A percentile compares a stretch with the other conserved stretches of the same genome.
phyloP scores from a whole-genome alignment of 2,888 invertebrate species.

The Drosophila neonasuta region DNA sequence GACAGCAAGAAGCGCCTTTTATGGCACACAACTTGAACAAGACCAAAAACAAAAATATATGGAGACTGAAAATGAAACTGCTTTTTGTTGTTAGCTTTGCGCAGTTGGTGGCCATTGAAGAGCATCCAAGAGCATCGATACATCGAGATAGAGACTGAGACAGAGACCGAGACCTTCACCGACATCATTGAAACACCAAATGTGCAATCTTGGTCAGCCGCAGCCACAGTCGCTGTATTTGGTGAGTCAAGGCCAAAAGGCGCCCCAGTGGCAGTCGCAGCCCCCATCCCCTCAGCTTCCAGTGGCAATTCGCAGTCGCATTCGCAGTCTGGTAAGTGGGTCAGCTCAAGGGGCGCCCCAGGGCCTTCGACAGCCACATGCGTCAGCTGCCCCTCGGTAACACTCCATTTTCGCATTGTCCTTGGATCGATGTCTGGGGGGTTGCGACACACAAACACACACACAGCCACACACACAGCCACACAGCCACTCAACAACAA shows the following conservation, averaged over 20 bases:
- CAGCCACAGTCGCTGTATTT: conserved; percentile 18
- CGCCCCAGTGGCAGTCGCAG: conserved; percentile 1
- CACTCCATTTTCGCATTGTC: conserved; percentile 49
- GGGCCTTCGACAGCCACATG: conserved; percentile 41
- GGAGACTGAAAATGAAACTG: conserved; percentile 27
- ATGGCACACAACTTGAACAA: conserved; percentile 36
- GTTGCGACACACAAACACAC: conserved; percentile 2
- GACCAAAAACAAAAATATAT: conserved; percentile 5
- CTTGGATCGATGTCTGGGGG: conserved; percentile 55
- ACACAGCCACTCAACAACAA: neutral
- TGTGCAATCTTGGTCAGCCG: conserved; percentile 32
- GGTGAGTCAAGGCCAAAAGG: conserved; percentile 48
- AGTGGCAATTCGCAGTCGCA: neutral
- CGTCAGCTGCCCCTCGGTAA: conserved; percentile 51
- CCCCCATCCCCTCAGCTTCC: neutral
- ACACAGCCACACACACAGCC: neutral
- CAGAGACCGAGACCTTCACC: conserved; percentile 52
- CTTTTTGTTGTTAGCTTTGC: conserved; percentile 15
- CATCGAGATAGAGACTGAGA: conserved; percentile 1
- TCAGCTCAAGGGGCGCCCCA: conserved; percentile 45
- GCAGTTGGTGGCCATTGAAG: conserved; percentile 20
- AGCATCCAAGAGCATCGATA: conserved; percentile 7
- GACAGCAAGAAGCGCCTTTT: conserved; percentile 50
- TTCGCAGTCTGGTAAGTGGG: conserved; percentile 47
- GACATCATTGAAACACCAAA: conserved; percentile 32